phyloP scores from a whole-genome alignment of 1,140 invertebrate species.

The Drosophila orosa region DNA sequence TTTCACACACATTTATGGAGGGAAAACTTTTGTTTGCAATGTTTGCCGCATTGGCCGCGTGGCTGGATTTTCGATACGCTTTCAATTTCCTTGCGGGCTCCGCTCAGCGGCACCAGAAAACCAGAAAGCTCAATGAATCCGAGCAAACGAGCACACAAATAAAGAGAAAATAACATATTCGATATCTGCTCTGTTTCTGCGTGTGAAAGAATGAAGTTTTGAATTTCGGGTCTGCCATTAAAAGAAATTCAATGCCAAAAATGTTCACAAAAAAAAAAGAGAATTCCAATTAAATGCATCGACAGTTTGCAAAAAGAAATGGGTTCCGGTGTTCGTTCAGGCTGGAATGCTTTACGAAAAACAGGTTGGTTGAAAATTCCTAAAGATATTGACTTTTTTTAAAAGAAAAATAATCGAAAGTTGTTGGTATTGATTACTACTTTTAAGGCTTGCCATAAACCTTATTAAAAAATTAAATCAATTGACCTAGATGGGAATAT shows the following conservation, averaged over 20 bases:
- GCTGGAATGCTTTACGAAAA: neutral
- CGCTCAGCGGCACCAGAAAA: conserved; percentile 40
- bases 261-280: conserved; percentile 6
- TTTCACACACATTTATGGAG: conserved; percentile 22
- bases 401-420: neutral
- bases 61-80: conserved; percentile 69
- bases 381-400: neutral
- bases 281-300: conserved; percentile 25
- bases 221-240: conserved; percentile 29
- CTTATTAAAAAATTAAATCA: neutral
- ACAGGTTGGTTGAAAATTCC: neutral
- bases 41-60: conserved; percentile 73
- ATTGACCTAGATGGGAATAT: neutral
- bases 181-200: conserved; percentile 29
- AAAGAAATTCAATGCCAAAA: conserved; percentile 36
- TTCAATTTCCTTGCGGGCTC: conserved; percentile 76
- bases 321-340: neutral
- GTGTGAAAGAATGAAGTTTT: conserved; percentile 36
- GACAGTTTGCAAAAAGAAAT: neutral
- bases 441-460: too few species aligned
- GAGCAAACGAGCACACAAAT: conserved; percentile 34
- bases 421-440: neutral
- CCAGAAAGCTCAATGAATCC: conserved; percentile 54
- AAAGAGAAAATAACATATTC: conserved; percentile 34
- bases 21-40: conserved; percentile 65